These are phyloP conservation scores for Polypedilum vanderplanki DNA, from an alignment of 1,140 invertebrate species.

Conservation along the genomic window DNA sequence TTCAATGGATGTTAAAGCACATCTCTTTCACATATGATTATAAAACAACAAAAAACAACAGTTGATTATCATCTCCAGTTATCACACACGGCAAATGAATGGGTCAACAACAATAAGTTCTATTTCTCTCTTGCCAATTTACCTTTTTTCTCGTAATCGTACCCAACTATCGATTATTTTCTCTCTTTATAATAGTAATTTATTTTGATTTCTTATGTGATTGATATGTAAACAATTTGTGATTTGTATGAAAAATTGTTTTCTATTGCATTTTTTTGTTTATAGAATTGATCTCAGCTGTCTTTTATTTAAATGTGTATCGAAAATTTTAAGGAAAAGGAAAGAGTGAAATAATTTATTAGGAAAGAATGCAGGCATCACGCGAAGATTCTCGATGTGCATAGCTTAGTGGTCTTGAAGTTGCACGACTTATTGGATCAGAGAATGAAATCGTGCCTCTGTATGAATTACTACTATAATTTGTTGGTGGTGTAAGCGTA, in stretches of 20 bases:
- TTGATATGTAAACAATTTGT: neutral
- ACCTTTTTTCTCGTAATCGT: constrained; percentile 26
- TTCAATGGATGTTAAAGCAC: too few relatives aligned
- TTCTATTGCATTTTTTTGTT: too few relatives aligned
- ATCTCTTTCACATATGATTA: too few relatives aligned
- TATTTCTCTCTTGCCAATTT: neutral
- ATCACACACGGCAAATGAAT: neutral
- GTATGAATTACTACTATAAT: neutral
- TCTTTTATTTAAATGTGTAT: neutral
- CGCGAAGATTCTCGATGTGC: neutral
- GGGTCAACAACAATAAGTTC: too few relatives aligned
- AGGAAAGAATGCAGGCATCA: neutral
- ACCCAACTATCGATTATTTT: constrained; percentile 19
- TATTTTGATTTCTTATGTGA: neutral
- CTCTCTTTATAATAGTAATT: neutral
- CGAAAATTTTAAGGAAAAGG: neutral
- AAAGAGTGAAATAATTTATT: neutral
- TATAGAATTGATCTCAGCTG: neutral
- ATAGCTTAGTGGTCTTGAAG: neutral
- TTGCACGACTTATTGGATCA: constrained; percentile 5
- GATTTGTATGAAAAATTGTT: neutral
- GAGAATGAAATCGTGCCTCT: neutral
- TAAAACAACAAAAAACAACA: too few relatives aligned
- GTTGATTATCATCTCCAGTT: neutral
- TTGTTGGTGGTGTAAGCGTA: neutral